A percentile compares a stretch with the other conserved stretches of the same genome.
These are phyloP conservation scores for Cuniculus paca DNA, from an alignment of 2,797 vertebrate species.

Conservation along the genomic window DNA sequence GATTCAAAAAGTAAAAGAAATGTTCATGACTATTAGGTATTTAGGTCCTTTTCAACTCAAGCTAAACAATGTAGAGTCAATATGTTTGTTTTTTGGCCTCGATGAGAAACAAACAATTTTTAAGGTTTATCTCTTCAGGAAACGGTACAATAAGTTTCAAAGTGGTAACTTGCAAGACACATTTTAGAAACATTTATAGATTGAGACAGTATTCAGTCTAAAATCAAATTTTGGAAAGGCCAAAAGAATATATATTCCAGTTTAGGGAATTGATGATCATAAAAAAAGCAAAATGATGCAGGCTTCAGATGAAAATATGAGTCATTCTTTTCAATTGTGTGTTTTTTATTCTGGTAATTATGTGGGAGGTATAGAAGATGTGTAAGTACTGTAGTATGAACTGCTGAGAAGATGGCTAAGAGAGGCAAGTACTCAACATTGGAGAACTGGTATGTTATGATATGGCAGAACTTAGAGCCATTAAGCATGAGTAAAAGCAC, in stretches of 20 bases:
- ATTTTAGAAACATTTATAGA: conserved; percentile 45
- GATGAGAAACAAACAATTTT: not conserved
- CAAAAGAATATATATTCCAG: conserved; percentile 62
- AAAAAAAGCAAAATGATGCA: conserved; percentile 65
- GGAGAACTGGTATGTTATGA: not conserved
- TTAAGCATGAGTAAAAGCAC: not conserved
- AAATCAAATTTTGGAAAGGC: conserved; percentile 60
- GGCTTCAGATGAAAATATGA: conserved; percentile 62
- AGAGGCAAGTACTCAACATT: not conserved
- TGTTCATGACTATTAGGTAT: not conserved
- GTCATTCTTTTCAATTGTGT: conserved; percentile 75
- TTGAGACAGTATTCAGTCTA: conserved; percentile 2
- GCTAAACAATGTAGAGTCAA: conserved; percentile 35
- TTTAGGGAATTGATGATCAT: conserved; percentile 36
- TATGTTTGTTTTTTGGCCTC: not conserved
- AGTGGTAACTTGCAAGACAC: conserved; percentile 44
- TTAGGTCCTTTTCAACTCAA: not conserved
- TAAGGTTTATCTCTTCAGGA: conserved; percentile 51
- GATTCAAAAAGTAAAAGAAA: conserved; percentile 46
- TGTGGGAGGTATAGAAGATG: conserved; percentile 65
- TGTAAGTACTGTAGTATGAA: conserved; percentile 51
- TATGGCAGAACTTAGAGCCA: not conserved
- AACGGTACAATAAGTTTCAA: conserved; percentile 70
- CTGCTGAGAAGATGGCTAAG: conserved; percentile 48
- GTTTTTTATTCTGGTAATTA: conserved; percentile 76